Conservation (phyloP, 2,888 invertebrate species). For the Polylopha cassiicola region DNA sequence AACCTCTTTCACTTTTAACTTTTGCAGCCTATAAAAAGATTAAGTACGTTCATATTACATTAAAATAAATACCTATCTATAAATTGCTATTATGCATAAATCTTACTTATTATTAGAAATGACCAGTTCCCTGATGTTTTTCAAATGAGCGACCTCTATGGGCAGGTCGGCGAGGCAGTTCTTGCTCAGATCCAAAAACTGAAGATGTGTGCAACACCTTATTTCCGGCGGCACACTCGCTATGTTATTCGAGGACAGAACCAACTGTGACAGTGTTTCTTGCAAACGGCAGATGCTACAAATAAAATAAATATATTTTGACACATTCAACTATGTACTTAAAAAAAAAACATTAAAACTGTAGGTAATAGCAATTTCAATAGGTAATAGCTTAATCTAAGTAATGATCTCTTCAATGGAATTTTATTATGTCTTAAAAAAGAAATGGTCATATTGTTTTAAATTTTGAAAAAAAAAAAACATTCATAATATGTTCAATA, state of each 20-base stretch:
- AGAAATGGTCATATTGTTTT: neutral
- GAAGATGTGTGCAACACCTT: slow-evolving; percentile 78
- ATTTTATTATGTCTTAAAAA: neutral
- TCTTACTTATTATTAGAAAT: slow-evolving; percentile 88
- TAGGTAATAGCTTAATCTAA: too few relatives aligned
- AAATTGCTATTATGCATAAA: neutral
- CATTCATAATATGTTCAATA: too few relatives aligned
- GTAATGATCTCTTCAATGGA: neutral
- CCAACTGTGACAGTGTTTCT: slow-evolving; percentile 79
- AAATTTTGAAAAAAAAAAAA: slow-evolving; percentile 24
- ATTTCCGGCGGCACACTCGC: slow-evolving; percentile 80
- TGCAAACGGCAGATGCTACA: slow-evolving; percentile 67
- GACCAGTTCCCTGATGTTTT: slow-evolving; percentile 85
- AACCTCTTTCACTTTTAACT: too few relatives aligned
- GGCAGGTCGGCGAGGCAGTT: slow-evolving; percentile 83
- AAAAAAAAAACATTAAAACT: too few relatives aligned
- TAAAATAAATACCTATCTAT: too few relatives aligned
- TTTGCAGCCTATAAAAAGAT: too few relatives aligned
- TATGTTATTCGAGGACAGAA: slow-evolving; percentile 84
- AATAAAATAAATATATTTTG: slow-evolving; percentile 22
- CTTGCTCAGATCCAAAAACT: slow-evolving; percentile 84
- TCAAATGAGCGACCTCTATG: slow-evolving; percentile 76
- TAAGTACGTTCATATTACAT: too few relatives aligned
- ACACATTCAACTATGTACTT: too few relatives aligned
- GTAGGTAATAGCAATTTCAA: too few relatives aligned